These are phyloP conservation scores for Chrysolina americana DNA, from an alignment of 2,888 invertebrate species.

Conservation along the genomic window DNA sequence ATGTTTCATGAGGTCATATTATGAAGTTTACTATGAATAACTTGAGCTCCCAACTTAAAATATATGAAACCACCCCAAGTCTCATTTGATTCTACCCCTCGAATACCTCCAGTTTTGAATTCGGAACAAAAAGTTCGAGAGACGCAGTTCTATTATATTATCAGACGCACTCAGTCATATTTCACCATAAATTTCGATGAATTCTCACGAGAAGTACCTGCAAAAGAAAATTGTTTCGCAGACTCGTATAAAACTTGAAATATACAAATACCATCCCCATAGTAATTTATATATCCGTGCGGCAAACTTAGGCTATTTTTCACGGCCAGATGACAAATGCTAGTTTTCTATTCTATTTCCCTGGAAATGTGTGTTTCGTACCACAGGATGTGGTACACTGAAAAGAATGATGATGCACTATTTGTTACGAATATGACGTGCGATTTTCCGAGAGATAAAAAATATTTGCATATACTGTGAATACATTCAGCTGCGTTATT, in stretches of 20 bases:
- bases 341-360: slow-evolving; percentile 48
- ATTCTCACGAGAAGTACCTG: slow-evolving; percentile 31
- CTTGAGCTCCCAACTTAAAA: no score
- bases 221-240: slow-evolving; percentile 34
- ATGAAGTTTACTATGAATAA: no score
- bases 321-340: slow-evolving; percentile 47
- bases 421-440: slow-evolving; percentile 42
- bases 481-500: slow-evolving; percentile 17
- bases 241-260: slow-evolving; percentile 44
- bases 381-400: slow-evolving; percentile 36
- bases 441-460: slow-evolving; percentile 32
- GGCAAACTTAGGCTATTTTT: slow-evolving; percentile 48
- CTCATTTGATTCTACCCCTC: not conserved
- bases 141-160: slow-evolving; percentile 12
- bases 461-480: slow-evolving; percentile 31
- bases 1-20: no score
- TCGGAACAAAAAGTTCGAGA: not conserved
- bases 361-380: slow-evolving; percentile 44
- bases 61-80: no score
- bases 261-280: slow-evolving; percentile 47
- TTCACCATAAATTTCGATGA: slow-evolving; percentile 24
- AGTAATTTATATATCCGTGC: slow-evolving; percentile 44
- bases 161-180: slow-evolving; percentile 5
- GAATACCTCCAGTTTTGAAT: not conserved
- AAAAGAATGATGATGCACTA: slow-evolving; percentile 41